These are phyloP conservation scores for Dipodomys spectabilis DNA, from an alignment of 2,113 vertebrate species.

Conservation along the genomic window DNA sequence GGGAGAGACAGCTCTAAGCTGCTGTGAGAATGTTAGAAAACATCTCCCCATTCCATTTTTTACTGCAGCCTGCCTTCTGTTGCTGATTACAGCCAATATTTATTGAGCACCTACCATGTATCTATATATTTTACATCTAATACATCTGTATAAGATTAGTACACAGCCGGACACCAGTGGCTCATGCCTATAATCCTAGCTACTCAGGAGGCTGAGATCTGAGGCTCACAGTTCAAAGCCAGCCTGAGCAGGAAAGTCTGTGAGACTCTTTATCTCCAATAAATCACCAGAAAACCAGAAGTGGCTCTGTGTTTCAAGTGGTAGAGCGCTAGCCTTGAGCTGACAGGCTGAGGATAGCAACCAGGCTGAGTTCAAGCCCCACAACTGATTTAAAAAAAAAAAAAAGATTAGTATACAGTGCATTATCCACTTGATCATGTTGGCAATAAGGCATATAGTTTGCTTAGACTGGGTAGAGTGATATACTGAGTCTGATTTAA, in stretches of 20 bases:
- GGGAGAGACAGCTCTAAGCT: background rate
- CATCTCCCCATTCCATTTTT: background rate
- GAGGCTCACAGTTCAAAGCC: no score
- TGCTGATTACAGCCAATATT: slow-evolving; percentile 1
- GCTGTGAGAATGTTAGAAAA: slow-evolving; percentile 18
- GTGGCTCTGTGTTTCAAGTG: no score
- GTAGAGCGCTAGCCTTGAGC: no score
- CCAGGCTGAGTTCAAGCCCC: no score
- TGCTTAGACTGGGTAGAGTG: background rate
- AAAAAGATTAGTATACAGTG: background rate
- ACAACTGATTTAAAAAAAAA: no score
- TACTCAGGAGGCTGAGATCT: no score
- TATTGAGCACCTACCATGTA: background rate
- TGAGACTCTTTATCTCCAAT: no score
- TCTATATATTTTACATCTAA: background rate
- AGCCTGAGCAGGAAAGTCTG: no score
- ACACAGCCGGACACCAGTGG: background rate
- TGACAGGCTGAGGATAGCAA: no score
- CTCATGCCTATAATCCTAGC: no score
- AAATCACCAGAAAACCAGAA: no score
- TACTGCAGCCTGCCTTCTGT: background rate
- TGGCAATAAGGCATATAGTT: background rate
- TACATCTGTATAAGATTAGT: background rate
- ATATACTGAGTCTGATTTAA: slow-evolving; percentile 27
- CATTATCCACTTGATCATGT: background rate